Evolutionary conservation across 2,888 invertebrate genomes (phyloP), one percentile per base, ranked within the genome.

Genomic region (Steinernema hermaphroditum): DNA sequence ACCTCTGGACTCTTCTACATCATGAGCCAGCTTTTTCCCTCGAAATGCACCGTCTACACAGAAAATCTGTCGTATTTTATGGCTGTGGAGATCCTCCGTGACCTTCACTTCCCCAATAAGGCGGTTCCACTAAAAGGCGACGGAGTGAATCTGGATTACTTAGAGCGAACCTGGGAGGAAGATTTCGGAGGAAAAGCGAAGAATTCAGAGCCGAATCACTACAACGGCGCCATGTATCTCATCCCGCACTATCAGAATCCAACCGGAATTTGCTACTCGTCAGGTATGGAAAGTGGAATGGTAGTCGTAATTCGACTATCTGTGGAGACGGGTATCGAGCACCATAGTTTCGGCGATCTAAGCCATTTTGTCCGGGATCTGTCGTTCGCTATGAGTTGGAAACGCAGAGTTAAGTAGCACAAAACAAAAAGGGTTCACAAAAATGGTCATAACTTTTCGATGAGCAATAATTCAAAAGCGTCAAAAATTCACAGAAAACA

Each of bases 51-150:
- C 14, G 89, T 91, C 4, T 91, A 91, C 84, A 90, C 91, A 12
- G 91, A 91, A 81, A 90, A 91, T 84, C 90, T 90, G 16, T 90
- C 91, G 0, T 91, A 91, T 79, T 91, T 91, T 89, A 89, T 90
- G 75, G 91, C 90, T 1, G 84, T 90, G 29, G 89, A 90, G 44
- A 86, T 88, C 14, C 89, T 91, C 75, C 87, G 87, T 77, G 91
- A 91, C 78, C 88, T 90, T 8, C 86, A 88, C 0, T 87, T 90
- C 77, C 88, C 87, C 27, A 44, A 32, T 41, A 49, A n/a, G 9
- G 14, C 49, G 34, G 68, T 75, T 29, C 90, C 90, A 54, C 88
- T 90, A 76, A 90, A 89, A 76, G 82, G 88, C 0, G 88, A 90
- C 77, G 89, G 90, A 0, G 88, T 91, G 0, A 89, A 90, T 81